Evolutionary conservation across 2,113 vertebrate genomes (phyloP), one percentile per base, ranked within the genome.

Genomic region (Chionodraco myersi): DNA sequence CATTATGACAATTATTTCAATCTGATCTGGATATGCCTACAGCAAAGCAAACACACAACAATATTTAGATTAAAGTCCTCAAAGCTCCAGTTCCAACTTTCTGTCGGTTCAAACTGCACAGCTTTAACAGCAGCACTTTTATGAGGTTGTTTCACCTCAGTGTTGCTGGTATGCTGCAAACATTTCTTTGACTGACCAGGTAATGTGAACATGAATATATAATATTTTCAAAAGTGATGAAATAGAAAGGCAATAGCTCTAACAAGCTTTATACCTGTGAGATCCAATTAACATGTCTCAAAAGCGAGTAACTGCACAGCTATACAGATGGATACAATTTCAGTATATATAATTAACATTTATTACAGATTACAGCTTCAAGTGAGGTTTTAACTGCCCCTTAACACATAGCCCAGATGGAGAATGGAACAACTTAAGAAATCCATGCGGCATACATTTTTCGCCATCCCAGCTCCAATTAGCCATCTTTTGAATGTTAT

Each of bases 161-260:
- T 63, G 44, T 52, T 10, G 18, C 41, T 48, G 10, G 34, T 4
- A 11, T 51, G 45, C 62, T 34, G 23, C 14, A 6, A 76, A 63
- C 59, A 54, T 61, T 21, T 52, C 60, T 58, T 59, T 53, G 48
- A 73, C 48, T n/a, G 41, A 75, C n/a, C 66, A 65, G 45, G 18
- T 72, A 26, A 71, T 11, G 5, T 44, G 36, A 54, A 52, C 34
- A 52, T 63, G 30, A 48, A 18, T 73, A 34, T 36, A 74, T 62
- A 16, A 21, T 14, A 10, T 14, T 34, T 12, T 47, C 4, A 41
- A 4, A 49, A 54, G 47, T 68, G 69, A 77, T 72, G 56, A 76
- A 77, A 83, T 57, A 13, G 9, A 34, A 41, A 2, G 4, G 66
- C 30, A 70, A 58, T 7, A 51, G 11, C 18, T 59, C 10, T 16